phyloP scores from a whole-genome alignment of 2,113 vertebrate genomes.

The Hymenochirus boettgeri region DNA sequence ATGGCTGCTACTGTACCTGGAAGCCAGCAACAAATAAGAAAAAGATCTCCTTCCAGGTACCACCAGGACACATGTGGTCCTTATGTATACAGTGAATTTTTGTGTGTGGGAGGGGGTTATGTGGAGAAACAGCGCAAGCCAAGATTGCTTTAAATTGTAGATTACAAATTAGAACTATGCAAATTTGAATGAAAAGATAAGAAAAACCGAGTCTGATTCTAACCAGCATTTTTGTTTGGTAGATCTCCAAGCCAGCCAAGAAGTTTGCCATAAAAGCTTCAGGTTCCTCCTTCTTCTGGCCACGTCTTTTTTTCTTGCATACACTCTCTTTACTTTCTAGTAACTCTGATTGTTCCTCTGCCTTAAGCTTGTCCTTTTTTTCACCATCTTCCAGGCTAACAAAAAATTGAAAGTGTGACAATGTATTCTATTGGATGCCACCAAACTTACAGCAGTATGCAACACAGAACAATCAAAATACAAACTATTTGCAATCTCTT shows the following conservation, averaged over 20 bases:
- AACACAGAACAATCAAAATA: no score
- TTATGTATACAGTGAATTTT: no score
- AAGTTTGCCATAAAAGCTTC: conserved; percentile 90
- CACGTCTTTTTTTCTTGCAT: conserved; percentile 60
- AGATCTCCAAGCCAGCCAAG: conserved; percentile 86
- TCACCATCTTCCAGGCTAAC: conserved; percentile 86
- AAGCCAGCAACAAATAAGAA: no score
- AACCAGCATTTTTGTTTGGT: conserved; percentile 93
- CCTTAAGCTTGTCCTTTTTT: conserved; percentile 79
- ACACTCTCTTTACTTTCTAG: conserved; percentile 47
- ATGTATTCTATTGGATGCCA: no score
- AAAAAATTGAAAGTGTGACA: not conserved
- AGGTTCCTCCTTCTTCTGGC: conserved; percentile 75
- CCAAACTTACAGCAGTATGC: no score
- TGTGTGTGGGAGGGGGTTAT: no score
- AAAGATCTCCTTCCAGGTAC: no score
- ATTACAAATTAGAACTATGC: not conserved
- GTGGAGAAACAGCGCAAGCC: no score
- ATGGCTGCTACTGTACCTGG: no score
- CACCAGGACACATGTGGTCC: no score
- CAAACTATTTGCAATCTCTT: no score
- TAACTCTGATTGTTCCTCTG: conserved; percentile 62
- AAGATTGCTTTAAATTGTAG: no score
- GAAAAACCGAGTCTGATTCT: conserved; percentile 33
- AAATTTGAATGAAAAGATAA: not conserved